Base-by-base conservation (phyloP, 2,888 invertebrate genomes). In the Deilephila elpenor region DNA sequence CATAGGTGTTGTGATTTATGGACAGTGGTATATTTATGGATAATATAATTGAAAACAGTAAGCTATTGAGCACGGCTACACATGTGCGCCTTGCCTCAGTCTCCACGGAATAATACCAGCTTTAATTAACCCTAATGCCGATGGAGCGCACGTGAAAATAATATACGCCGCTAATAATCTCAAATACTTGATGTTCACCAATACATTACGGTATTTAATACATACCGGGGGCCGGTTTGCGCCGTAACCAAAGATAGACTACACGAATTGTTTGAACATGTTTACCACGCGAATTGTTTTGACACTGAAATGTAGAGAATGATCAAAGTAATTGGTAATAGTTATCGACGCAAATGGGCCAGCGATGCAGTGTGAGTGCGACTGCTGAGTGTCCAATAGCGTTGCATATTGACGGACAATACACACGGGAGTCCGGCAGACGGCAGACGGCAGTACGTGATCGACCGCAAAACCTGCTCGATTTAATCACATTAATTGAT, bases 401-500 rank as follows among this genome's bases (percentile, higher is more conserved):
- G 34, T 59, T 37, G 67, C 64, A 73, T 73, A 78, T 79, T 83
- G 79, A 73, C 81, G 83, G 83, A 86, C 84, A 86, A 88, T 81
- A 78, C 78, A 80, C 78, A 79, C 78, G 79, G 81, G 79, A 82
- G 83, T 80, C 78, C 72, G 74, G 76, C 76, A 64, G 73, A 78
- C 72, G 74, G 76, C 76, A 64, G 73, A 78, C 70, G 75, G 89
- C 70, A 75, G 89, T 86, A 93, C 93, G 93, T 93, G 93, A 91
- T 90, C 88, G 88, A 84, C 84, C 87, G 88, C 86, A 80, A 85
- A 89, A 89, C 88, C 89, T 88, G 87, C 88, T 90, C 89, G 87
- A 89, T 92, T 90, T 91, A 90, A 92, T 91, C 89, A 91, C 85
- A 89, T 91, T 92, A 93, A 93, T 92, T 93, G 91, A 91, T 88